A percentile compares a stretch with the other conserved stretches of the same genome.
phyloP scores from a whole-genome alignment of 2,888 invertebrate species.

The Timema cristinae region DNA sequence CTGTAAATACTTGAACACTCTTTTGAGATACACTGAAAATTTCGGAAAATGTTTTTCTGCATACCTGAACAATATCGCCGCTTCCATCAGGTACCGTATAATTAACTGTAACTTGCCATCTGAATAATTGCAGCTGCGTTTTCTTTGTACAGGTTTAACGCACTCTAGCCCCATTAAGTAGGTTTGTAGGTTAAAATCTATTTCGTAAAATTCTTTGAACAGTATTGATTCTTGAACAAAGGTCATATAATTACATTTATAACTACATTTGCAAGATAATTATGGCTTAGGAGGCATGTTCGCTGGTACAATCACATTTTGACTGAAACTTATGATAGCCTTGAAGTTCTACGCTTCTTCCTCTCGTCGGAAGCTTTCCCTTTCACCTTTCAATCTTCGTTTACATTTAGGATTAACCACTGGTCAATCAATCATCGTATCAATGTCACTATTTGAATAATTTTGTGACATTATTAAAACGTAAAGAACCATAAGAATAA shows the following conservation, averaged over 20 bases:
- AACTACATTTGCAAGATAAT: neutral
- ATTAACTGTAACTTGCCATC: conserved; percentile 30
- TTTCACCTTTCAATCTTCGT: neutral
- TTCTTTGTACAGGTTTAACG: neutral
- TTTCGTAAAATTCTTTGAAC: neutral
- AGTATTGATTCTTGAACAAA: neutral
- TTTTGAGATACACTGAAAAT: conserved; percentile 26
- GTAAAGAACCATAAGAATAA: too few species aligned
- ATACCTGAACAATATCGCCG: conserved; percentile 30
- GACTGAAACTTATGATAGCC: neutral
- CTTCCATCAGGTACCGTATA: conserved; percentile 33
- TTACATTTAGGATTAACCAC: too few species aligned
- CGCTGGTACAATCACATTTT: neutral
- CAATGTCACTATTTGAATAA: too few species aligned
- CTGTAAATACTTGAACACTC: neutral
- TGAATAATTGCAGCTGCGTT: conserved; percentile 3
- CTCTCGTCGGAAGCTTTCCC: neutral
- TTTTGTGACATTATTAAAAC: too few species aligned
- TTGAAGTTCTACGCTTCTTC: neutral
- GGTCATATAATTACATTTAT: neutral
- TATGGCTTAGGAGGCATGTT: neutral
- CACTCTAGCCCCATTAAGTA: neutral
- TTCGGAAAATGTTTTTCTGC: conserved; percentile 31
- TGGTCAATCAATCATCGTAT: too few species aligned
- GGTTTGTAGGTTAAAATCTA: neutral